These are phyloP conservation scores for Drosophila hawaiiensis DNA, from an alignment of 2,888 invertebrate species.

Conservation along the genomic window DNA sequence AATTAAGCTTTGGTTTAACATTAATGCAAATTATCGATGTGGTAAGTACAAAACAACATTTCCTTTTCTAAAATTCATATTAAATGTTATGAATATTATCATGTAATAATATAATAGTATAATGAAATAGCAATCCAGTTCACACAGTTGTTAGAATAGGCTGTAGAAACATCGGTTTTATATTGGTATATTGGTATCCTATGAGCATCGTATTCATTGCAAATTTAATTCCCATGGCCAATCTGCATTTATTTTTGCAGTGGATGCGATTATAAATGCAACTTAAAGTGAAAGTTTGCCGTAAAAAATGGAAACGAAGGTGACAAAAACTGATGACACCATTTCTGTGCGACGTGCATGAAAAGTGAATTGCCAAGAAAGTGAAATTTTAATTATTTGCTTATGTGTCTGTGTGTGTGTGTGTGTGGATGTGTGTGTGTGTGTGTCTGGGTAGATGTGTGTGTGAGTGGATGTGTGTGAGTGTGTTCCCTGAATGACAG, in stretches of 20 bases:
- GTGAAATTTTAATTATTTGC: slow-evolving; percentile 83
- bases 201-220: not conserved
- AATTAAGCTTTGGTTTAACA: slow-evolving; percentile 97
- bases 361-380: slow-evolving; percentile 81
- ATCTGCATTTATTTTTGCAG: not conserved
- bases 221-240: not conserved
- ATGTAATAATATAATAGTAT: not conserved
- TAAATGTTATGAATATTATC: not conserved
- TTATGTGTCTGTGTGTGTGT: slow-evolving; percentile 32
- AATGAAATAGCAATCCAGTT: not conserved
- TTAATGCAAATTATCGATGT: slow-evolving; percentile 99
- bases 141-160: not conserved
- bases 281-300: slow-evolving; percentile 35
- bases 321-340: slow-evolving; percentile 72
- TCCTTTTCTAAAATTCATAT: not conserved
- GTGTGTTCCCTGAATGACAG: slow-evolving; percentile 71
- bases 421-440: slow-evolving; percentile 24
- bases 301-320: slow-evolving; percentile 38
- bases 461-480: slow-evolving; percentile 24
- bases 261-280: slow-evolving; percentile 1
- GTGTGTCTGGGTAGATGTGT: too few species aligned
- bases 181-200: too few species aligned
- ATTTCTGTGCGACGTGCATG: slow-evolving; percentile 59
- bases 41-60: slow-evolving; percentile 88
- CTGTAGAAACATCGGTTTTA: not conserved